Percentiles rank a stretch among this genome's conserved stretches.
These are phyloP conservation scores for Tenrec ecaudatus DNA, from an alignment of 2,113 vertebrate species.

Conservation along the genomic window DNA sequence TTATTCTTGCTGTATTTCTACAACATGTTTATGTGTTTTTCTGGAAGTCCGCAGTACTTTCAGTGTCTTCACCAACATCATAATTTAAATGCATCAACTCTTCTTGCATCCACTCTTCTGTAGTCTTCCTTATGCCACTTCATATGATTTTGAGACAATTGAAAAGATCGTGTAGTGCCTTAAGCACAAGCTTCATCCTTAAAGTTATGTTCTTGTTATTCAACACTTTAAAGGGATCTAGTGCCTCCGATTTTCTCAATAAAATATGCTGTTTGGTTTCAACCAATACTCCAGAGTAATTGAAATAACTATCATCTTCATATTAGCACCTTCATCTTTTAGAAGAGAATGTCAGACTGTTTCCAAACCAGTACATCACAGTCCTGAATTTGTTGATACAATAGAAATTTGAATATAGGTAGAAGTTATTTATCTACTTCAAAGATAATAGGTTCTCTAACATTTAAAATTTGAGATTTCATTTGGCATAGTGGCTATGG, in stretches of 20 bases:
- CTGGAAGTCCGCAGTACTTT: no score
- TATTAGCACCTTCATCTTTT: background rate
- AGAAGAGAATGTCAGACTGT: slow-evolving; percentile 36
- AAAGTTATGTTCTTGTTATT: background rate
- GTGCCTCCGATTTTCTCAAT: no score
- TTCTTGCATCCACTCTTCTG: no score
- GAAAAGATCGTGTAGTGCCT: no score
- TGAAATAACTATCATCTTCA: background rate
- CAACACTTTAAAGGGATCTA: no score
- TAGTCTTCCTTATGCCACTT: no score
- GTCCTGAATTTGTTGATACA: background rate
- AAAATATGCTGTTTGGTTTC: background rate
- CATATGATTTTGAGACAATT: no score
- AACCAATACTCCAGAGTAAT: background rate
- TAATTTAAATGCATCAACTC: no score
- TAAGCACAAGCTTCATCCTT: no score
- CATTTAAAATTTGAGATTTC: slow-evolving; percentile 26
- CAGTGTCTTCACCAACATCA: no score
- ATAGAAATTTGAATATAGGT: background rate
- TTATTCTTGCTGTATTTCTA: no score
- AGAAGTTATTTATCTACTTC: background rate
- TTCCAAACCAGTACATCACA: background rate
- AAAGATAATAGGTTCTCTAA: slow-evolving; percentile 3
- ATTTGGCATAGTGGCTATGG: background rate
- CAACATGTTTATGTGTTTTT: no score